Evolutionary conservation across 2,888 invertebrate species (phyloP).

Genomic region (Odontocolon sp.): DNA sequence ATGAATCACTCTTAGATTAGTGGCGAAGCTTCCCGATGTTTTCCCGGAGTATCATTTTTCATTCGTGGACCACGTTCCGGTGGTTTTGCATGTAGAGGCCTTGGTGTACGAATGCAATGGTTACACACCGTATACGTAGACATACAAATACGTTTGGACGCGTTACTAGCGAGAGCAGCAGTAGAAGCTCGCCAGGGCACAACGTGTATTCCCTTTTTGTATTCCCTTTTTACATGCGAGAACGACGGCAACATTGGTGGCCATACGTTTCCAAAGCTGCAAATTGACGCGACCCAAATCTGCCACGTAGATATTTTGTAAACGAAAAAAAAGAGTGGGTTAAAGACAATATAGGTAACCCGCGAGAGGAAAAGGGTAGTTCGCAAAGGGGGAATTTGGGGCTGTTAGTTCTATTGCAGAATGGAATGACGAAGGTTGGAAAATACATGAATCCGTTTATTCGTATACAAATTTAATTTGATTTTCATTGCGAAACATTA

Average conservation of each 20-base stretch:
- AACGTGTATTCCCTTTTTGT: background rate
- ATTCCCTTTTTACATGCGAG: conserved; percentile 30
- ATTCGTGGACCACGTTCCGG: conserved; percentile 8
- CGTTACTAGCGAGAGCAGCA: too few relatives aligned
- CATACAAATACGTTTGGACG: too few relatives aligned
- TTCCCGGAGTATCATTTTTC: conserved; percentile 48
- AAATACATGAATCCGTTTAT: background rate
- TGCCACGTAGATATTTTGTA: conserved; percentile 56
- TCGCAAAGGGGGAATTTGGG: conserved; percentile 46
- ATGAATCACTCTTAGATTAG: conserved; percentile 58
- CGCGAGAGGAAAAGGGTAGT: too few relatives aligned
- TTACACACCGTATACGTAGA: too few relatives aligned
- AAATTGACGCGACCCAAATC: conserved; percentile 66
- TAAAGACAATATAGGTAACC: too few relatives aligned
- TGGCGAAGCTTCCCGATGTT: background rate
- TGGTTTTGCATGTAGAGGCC: background rate
- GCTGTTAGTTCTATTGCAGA: conserved; percentile 10
- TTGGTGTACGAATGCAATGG: too few relatives aligned
- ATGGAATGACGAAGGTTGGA: conserved; percentile 3
- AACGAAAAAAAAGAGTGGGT: too few relatives aligned
- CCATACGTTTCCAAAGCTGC: conserved; percentile 60
- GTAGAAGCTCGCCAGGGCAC: too few relatives aligned
- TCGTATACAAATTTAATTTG: conserved; percentile 22
- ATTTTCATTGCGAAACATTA: conserved; percentile 33
- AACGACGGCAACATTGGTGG: conserved; percentile 16